These are phyloP conservation scores for Spilarctia lutea DNA, from an alignment of 2,888 invertebrate species.

Conservation along the genomic window DNA sequence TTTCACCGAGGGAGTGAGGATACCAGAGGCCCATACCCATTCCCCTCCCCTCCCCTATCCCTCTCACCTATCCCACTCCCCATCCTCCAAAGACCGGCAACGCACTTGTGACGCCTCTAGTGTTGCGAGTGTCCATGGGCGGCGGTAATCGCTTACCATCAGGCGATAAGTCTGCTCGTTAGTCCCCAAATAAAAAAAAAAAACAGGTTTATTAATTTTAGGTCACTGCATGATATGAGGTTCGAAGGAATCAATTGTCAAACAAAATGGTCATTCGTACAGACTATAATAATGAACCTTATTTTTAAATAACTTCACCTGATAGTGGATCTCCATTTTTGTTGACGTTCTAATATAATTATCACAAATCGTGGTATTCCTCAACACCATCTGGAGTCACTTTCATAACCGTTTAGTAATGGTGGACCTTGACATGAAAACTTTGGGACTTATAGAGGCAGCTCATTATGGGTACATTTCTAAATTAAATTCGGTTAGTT, in stretches of 20 bases:
- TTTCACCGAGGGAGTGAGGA: too few species aligned
- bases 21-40: too few species aligned
- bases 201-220: too few species aligned
- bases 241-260: neutral
- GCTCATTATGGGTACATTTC: constrained; percentile 2
- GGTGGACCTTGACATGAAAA: constrained; percentile 14
- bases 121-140: too few species aligned
- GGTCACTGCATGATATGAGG: neutral
- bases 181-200: too few species aligned
- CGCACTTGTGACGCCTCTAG: too few species aligned
- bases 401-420: neutral
- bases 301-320: neutral
- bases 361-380: constrained; percentile 1
- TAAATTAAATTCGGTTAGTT: neutral
- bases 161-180: too few species aligned
- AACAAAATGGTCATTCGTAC: neutral
- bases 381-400: neutral
- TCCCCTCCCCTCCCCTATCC: too few species aligned
- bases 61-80: too few species aligned
- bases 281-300: neutral
- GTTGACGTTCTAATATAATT: neutral
- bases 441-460: constrained; percentile 11
- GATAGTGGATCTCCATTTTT: neutral
- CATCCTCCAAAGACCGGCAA: too few species aligned
- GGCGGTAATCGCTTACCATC: too few species aligned